Percentiles rank a stretch among this genome's conserved stretches.
Conservation (phyloP, 2,797 vertebrate genomes). For the Esox lucius region DNA sequence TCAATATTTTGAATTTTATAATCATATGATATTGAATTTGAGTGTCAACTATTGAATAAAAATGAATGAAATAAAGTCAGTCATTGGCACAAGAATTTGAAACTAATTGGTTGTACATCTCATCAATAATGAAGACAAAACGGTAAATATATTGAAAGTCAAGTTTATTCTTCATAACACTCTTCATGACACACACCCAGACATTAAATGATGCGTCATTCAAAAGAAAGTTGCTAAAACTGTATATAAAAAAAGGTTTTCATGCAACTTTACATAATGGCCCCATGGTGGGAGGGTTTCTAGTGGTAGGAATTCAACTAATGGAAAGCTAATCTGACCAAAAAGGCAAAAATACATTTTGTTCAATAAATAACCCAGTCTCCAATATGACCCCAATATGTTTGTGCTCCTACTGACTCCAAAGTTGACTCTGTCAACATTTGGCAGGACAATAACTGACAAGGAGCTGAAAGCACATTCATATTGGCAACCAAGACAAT, state of each 20-base stretch:
- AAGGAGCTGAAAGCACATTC: neutral
- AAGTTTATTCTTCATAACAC: constrained; percentile 24
- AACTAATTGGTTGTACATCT: neutral
- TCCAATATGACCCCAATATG: neutral
- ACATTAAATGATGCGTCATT: constrained; percentile 6
- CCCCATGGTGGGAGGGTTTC: neutral
- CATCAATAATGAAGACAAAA: neutral
- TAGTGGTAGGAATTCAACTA: neutral
- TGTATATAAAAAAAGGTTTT: neutral
- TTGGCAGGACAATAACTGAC: neutral
- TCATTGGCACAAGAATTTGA: neutral
- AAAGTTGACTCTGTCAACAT: neutral
- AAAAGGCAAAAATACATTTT: neutral
- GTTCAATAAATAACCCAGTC: neutral
- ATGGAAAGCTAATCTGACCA: neutral
- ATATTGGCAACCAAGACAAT: neutral
- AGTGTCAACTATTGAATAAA: too few species aligned
- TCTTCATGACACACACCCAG: constrained; percentile 9
- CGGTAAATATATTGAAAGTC: neutral
- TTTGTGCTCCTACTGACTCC: neutral
- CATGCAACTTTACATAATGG: constrained; percentile 1
- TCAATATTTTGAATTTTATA: too few species aligned
- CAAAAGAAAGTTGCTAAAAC: constrained; percentile 14
- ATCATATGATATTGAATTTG: too few species aligned
- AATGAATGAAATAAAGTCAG: neutral